phyloP scores from a whole-genome alignment of 2,888 invertebrate genomes.

The Acleris laterana region DNA sequence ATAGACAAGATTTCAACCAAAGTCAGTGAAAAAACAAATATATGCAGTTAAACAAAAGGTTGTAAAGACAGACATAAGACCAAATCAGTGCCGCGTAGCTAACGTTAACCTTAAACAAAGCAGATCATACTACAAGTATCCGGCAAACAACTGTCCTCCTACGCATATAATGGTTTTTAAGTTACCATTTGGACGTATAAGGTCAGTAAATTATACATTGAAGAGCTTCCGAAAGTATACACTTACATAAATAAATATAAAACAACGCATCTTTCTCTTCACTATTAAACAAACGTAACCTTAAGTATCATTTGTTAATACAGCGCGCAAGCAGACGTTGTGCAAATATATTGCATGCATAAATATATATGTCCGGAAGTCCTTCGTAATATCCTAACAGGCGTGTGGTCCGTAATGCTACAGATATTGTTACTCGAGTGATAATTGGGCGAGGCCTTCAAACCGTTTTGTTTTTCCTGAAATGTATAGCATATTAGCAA shows the following conservation, averaged over 20 bases:
- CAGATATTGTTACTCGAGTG: conserved; percentile 43
- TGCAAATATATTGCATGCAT: conserved; percentile 45
- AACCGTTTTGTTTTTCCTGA: conserved; percentile 16
- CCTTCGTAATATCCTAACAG: conserved; percentile 60
- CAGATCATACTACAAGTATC: neutral
- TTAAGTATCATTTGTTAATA: conserved; percentile 43
- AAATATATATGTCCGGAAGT: conserved; percentile 54
- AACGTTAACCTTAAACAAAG: neutral
- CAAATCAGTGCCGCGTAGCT: neutral
- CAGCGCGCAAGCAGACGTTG: conserved; percentile 38
- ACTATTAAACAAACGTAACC: conserved; percentile 17
- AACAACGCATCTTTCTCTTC: neutral
- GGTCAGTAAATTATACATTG: neutral
- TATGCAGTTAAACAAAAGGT: too few relatives aligned
- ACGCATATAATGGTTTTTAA: neutral
- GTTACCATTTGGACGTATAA: neutral
- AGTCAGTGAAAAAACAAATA: too few relatives aligned
- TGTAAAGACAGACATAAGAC: neutral
- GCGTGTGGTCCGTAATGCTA: conserved; percentile 41
- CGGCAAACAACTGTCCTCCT: conserved; percentile 1
- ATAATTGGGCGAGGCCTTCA: conserved; percentile 47
- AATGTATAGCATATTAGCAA: conserved; percentile 20
- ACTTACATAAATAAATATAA: neutral
- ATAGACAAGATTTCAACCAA: too few relatives aligned
- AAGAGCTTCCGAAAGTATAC: neutral